Evolutionary conservation across 1,140 invertebrate genomes (phyloP).

Genomic region (Procambarus virginalis): DNA sequence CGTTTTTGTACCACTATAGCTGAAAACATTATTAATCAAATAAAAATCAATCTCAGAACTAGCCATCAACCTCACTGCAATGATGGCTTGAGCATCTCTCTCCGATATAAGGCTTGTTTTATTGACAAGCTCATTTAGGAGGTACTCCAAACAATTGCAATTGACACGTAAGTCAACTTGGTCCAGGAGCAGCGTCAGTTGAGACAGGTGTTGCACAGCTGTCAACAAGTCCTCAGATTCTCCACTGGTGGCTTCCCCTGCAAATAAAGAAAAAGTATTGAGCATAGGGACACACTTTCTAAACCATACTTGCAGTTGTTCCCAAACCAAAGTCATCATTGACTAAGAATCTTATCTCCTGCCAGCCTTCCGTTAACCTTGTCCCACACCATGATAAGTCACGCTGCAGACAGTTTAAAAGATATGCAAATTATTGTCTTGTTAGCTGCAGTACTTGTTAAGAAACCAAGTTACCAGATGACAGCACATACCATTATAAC

Average conservation of each 20-base stretch:
- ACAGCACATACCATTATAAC: too few species aligned
- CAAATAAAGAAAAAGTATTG: neutral
- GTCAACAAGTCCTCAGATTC: slow-evolving; percentile 84
- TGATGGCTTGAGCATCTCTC: slow-evolving; percentile 82
- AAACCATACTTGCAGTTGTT: too few species aligned
- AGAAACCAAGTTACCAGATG: too few species aligned
- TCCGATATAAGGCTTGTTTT: slow-evolving; percentile 86
- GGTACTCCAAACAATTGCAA: slow-evolving; percentile 88
- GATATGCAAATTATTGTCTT: too few species aligned
- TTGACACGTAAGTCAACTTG: slow-evolving; percentile 90
- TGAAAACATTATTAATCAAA: neutral
- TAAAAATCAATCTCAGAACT: neutral
- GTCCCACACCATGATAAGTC: too few species aligned
- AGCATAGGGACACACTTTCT: too few species aligned
- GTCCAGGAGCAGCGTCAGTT: slow-evolving; percentile 88
- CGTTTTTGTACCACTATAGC: neutral
- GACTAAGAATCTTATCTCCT: too few species aligned
- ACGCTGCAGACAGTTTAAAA: too few species aligned
- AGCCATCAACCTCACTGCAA: slow-evolving; percentile 78
- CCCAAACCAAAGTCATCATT: too few species aligned
- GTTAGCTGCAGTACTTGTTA: too few species aligned
- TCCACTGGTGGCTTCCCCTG: slow-evolving; percentile 52
- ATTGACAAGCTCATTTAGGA: slow-evolving; percentile 87
- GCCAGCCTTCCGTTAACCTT: too few species aligned
- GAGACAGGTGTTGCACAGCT: slow-evolving; percentile 87